Conservation (phyloP, 2,113 vertebrate species). For the Melanerpes aurifrons region DNA sequence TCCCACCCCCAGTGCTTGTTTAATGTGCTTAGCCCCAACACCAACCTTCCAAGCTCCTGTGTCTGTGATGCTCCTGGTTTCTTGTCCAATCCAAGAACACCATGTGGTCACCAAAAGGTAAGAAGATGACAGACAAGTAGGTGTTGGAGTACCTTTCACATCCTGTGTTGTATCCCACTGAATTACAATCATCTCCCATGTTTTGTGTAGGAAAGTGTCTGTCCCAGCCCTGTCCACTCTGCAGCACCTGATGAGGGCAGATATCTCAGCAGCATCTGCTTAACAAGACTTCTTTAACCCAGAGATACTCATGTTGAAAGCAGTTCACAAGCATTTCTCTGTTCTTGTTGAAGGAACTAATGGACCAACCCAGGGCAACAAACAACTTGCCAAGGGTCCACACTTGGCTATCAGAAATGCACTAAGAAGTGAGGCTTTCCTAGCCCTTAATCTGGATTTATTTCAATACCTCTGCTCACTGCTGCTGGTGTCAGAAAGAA, state of each 20-base stretch:
- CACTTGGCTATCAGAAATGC: neutral
- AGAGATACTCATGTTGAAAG: neutral
- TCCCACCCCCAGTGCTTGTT: neutral
- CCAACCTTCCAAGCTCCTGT: neutral
- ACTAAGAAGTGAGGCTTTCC: neutral
- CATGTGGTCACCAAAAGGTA: neutral
- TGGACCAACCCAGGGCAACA: neutral
- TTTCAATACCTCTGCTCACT: neutral
- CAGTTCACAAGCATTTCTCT: neutral
- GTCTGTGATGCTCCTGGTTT: neutral
- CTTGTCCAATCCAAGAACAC: neutral
- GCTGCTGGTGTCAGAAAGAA: neutral
- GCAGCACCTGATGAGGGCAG: neutral
- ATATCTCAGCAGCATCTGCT: neutral
- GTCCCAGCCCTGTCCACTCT: neutral
- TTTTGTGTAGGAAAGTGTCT: neutral
- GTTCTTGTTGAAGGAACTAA: neutral
- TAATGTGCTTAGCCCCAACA: neutral
- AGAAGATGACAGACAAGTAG: neutral
- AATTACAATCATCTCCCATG: neutral
- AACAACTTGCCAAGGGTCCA: neutral
- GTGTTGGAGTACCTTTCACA: neutral
- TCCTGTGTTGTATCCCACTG: neutral
- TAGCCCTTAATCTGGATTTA: neutral
- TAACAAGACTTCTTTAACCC: neutral